Base-by-base conservation (phyloP, 2,888 invertebrate species). In the Sphaerophoria taeniata region DNA sequence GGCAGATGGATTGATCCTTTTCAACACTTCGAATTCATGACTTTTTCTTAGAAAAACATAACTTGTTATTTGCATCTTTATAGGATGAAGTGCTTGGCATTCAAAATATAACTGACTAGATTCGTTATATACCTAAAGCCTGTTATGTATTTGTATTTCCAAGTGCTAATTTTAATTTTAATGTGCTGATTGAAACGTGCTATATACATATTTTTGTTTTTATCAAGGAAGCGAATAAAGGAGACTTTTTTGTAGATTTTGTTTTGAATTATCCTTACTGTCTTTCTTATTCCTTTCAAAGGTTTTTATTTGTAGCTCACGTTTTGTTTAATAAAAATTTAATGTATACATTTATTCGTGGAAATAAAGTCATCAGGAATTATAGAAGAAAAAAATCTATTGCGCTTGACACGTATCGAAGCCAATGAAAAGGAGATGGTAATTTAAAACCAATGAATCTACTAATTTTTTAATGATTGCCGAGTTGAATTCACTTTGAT, bases 381-480 rank as follows among this genome's bases (percentile, higher is more conserved):
- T 24, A 67, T 51, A 51, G 39, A 67, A 39, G 36, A 24, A 3
- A 34, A 43, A 33, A 58, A 24, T 51, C 36, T 5, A 16, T 36
- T 51, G 36, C 24, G 56, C 24, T 36, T 53, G 56, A 67, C 71
- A 76, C 65, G 81, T 81, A 67, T 73, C 71, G 58, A 63, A 45
- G 6, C 4, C 36, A 36, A 45, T 71, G 36, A 58, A 70, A 65
- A 16, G 56, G 45, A 56, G 51, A 49, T 39, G 33, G 31, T 55
- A 73, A 14, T 53, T n/a, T 60, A 31, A 51, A 70, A 36, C 65
- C 70, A 75, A 81, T 75, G 39, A 71, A 71, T 71, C 71, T 36
- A 9, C 47, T 76, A 47, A 67, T 67, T 71, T 51, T 51, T 65
- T 36, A 45, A 80, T 69, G 79, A 65, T 7, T 43, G 7, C 39